Base-by-base conservation (phyloP, 35 echinoderm and acorn worm species). In the Patiria miniata region DNA sequence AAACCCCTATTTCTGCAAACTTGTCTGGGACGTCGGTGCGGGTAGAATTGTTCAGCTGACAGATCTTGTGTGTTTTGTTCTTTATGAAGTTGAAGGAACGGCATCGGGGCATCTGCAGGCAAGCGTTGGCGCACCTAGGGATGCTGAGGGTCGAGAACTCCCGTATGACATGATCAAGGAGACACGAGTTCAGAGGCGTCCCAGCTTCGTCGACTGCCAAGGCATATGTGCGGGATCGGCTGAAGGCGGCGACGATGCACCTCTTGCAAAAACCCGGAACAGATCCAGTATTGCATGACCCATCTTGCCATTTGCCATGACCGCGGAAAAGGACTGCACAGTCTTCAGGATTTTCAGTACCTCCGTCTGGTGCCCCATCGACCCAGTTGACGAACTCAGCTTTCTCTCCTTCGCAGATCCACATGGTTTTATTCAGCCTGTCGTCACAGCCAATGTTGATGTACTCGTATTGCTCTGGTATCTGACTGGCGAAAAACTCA, bases 51-150 rank as follows among this genome's bases (percentile, higher is more conserved):
- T 60, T 60, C 19, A 60, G 57, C 57, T 60, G 57, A 60, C 57
- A 60, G 28, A 60, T 26, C 28, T 60, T 60, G 19, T 60, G 7
- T 60, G 19, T 26, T 60, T 26, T 26, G 19, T 19, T 6, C 12
- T 60, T 60, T 60, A 5, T 60, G 57, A 60, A n/a, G 57, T 60
- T 60, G 16, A 60, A n/a, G 57, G 57, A 60, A 26, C 57, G 57
- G 57, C 57, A 60, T 60, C 57, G 57, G 28, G 57, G 17, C 57
- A n/a, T 26, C 57, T 18, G 3, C 19, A 60, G 19, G 57, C 57
- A 60, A 26, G 57, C 57, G 57, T n/a, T n/a, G 16, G 57, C 57
- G 8, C 57, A 60, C 18, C 56, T 60, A 60, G 56, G 56, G 56
- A 60, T 60, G 56, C 56, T 60, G 8, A 26, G 19, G 56, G 28